Evolutionary conservation across 2,797 vertebrate species (phyloP).

Genomic region (Cyprinodon diabolis): DNA sequence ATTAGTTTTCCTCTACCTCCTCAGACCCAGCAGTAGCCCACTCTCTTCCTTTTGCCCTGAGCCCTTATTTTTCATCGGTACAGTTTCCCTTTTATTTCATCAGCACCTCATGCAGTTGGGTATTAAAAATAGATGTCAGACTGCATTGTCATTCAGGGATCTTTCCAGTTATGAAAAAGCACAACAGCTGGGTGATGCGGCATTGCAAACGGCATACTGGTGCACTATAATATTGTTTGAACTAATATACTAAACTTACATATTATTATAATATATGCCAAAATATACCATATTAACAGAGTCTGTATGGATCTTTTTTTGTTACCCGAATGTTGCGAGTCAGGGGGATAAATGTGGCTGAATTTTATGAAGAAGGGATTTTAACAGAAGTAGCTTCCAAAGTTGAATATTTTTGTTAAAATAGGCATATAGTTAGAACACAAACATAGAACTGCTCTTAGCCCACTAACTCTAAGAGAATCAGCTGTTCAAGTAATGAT

Average conservation of each 20-base stretch:
- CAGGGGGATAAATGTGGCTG: constrained; percentile 44
- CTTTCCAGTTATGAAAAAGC: constrained; percentile 72
- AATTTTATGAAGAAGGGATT: constrained; percentile 25
- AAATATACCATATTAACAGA: constrained; percentile 81
- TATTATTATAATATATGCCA: constrained; percentile 80
- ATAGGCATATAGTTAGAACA: constrained; percentile 15
- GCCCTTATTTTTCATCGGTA: constrained; percentile 25
- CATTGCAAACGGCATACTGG: constrained; percentile 63
- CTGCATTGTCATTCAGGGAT: constrained; percentile 74
- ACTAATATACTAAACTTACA: constrained; percentile 73
- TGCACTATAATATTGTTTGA: constrained; percentile 66
- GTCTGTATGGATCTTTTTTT: constrained; percentile 79
- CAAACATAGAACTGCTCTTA: constrained; percentile 12
- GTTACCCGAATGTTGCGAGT: constrained; percentile 47
- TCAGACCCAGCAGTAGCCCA: constrained; percentile 23
- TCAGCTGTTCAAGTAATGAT: constrained; percentile 48
- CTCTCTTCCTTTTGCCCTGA: constrained; percentile 37
- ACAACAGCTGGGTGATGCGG: constrained; percentile 54
- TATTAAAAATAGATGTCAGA: constrained; percentile 71
- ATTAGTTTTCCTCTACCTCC: constrained; percentile 22
- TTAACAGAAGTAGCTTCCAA: constrained; percentile 16
- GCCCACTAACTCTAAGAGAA: constrained; percentile 27
- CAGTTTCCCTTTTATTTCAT: constrained; percentile 75
- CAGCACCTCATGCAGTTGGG: constrained; percentile 69
- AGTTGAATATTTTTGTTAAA: constrained; percentile 21